A percentile compares a stretch with the other conserved stretches of the same genome.
These are phyloP conservation scores for Drosophila merina DNA, from an alignment of 2,888 invertebrate genomes.

Conservation along the genomic window DNA sequence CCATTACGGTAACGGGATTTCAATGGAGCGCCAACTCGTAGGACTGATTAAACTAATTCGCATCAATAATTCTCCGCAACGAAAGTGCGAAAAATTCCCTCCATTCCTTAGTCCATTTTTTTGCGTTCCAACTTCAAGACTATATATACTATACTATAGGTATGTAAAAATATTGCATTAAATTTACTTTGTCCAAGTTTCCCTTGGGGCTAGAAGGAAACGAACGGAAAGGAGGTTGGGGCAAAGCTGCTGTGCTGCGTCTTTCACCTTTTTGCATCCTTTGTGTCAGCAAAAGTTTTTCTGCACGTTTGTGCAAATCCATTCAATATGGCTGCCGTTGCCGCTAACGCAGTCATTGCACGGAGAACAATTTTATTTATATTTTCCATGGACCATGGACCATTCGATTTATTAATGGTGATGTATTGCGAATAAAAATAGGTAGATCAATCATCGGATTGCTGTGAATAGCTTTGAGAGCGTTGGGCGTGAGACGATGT, in stretches of 20 bases:
- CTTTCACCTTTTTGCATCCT: slow-evolving; percentile 75
- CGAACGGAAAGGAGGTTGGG: background rate
- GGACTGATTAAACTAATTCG: slow-evolving; percentile 71
- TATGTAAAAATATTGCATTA: slow-evolving; percentile 63
- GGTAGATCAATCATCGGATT: slow-evolving; percentile 1
- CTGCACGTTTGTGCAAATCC: slow-evolving; percentile 78
- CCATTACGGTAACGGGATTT: slow-evolving; percentile 75
- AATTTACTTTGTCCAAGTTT: slow-evolving; percentile 64
- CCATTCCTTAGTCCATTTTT: background rate
- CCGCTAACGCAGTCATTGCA: slow-evolving; percentile 51
- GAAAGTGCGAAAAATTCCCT: slow-evolving; percentile 40
- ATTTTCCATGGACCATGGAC: background rate
- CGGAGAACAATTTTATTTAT: slow-evolving; percentile 30
- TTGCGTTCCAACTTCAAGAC: slow-evolving; percentile 1
- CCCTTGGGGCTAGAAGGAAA: slow-evolving; percentile 25
- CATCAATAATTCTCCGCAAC: slow-evolving; percentile 58
- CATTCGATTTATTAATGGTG: background rate
- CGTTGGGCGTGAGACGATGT: background rate
- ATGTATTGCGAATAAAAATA: background rate
- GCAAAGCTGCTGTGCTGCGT: slow-evolving; percentile 31
- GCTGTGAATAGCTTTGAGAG: background rate
- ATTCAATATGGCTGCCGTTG: slow-evolving; percentile 75
- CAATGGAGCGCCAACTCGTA: slow-evolving; percentile 51
- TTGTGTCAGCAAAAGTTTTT: slow-evolving; percentile 77
- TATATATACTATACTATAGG: slow-evolving; percentile 22